These are phyloP conservation scores for Sparidentex hasta DNA, from an alignment of 2,797 vertebrate genomes.

Conservation along the genomic window DNA sequence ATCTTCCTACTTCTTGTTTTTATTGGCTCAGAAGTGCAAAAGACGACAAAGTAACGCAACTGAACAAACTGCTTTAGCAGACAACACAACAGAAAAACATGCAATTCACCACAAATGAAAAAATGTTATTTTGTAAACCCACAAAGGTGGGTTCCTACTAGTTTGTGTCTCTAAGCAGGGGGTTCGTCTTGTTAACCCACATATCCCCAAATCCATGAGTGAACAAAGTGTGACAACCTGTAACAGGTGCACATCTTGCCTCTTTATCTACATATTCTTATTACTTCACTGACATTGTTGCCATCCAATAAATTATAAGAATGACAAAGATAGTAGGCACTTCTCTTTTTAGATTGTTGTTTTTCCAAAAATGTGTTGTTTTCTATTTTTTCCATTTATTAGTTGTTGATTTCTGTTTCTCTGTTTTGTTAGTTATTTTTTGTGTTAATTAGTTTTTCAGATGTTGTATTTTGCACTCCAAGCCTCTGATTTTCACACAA, in stretches of 20 bases:
- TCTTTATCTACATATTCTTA: neutral
- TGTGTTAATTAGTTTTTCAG: neutral
- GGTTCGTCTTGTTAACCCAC: too few relatives aligned
- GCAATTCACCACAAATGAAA: neutral
- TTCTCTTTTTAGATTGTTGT: neutral
- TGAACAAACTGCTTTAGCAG: neutral
- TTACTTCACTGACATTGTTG: neutral
- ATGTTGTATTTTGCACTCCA: constrained; percentile 10
- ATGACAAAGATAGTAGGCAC: neutral
- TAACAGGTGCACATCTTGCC: fast-evolving
- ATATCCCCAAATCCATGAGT: neutral
- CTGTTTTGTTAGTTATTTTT: neutral
- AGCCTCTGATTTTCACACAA: neutral
- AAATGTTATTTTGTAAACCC: neutral
- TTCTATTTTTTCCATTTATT: neutral
- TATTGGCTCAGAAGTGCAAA: constrained; percentile 15
- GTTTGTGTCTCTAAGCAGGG: neutral
- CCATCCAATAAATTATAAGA: neutral
- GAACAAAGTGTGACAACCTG: neutral
- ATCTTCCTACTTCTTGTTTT: neutral
- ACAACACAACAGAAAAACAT: neutral
- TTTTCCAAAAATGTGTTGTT: neutral
- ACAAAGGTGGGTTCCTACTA: neutral
- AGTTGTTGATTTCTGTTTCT: neutral
- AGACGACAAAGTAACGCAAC: neutral